phyloP scores from a whole-genome alignment of 2,797 vertebrate genomes.

The Myotis pilosus region DNA sequence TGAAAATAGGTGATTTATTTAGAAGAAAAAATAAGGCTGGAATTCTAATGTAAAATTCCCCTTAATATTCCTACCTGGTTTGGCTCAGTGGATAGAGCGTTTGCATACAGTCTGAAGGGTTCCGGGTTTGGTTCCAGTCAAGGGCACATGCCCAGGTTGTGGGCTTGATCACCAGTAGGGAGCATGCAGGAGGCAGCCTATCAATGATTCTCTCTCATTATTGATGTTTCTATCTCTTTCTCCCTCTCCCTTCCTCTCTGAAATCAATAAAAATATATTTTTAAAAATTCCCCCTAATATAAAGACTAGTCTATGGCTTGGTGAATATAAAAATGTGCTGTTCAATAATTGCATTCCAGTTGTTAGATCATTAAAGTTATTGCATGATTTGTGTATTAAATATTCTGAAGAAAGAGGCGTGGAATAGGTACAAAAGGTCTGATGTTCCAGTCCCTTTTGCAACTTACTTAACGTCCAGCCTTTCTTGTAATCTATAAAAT shows the following conservation, averaged over 20 bases:
- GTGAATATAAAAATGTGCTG: not conserved
- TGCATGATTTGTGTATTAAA: not conserved
- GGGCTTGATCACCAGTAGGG: too few relatives aligned
- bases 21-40: not conserved
- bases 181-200: too few relatives aligned
- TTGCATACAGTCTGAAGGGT: too few relatives aligned
- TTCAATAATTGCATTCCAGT: not conserved
- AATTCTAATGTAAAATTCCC: not conserved
- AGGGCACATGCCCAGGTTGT: too few relatives aligned
- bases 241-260: too few relatives aligned
- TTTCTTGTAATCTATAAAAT: not conserved
- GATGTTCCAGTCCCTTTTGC: not conserved
- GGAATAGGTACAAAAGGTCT: not conserved
- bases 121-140: too few relatives aligned
- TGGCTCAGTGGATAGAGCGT: too few relatives aligned
- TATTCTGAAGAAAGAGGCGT: not conserved
- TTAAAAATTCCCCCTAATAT: not conserved
- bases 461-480: not conserved
- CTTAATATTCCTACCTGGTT: not conserved
- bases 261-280: too few relatives aligned
- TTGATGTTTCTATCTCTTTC: too few relatives aligned
- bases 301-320: not conserved
- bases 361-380: not conserved
- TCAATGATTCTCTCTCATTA: too few relatives aligned
- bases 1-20: constrained; percentile 15